Conservation (phyloP, 2,113 vertebrate genomes). For the Prunella fulvescens region DNA sequence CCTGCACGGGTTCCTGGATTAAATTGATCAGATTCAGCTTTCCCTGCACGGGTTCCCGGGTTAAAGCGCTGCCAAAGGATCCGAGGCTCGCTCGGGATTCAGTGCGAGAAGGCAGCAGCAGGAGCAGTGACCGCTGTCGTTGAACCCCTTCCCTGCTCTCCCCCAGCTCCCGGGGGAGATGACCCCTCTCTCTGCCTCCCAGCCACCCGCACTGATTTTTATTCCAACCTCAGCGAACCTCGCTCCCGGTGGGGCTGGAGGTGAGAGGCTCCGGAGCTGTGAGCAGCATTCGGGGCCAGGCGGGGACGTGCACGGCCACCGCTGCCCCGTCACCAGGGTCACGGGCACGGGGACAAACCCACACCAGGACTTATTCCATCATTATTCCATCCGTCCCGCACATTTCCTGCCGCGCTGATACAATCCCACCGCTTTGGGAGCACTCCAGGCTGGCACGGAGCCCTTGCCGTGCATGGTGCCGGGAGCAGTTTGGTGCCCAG, state of each 20-base stretch:
- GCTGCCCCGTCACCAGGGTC: background rate
- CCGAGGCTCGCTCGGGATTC: background rate
- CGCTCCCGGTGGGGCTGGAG: background rate
- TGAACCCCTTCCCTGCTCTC: background rate
- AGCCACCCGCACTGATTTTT: constrained; percentile 6
- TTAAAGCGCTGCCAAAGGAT: background rate
- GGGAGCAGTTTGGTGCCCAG: background rate
- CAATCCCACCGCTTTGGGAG: accelerated
- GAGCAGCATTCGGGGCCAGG: background rate
- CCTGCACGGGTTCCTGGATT: background rate
- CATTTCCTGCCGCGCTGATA: background rate
- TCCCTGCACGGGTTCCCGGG: background rate
- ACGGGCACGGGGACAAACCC: background rate
- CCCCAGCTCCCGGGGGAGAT: background rate
- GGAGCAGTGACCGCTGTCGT: background rate
- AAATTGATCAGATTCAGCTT: background rate
- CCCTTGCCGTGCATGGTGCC: accelerated
- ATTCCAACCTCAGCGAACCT: background rate
- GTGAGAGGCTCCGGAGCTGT: background rate
- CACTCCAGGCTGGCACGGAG: accelerated
- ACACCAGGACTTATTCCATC: background rate
- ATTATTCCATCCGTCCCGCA: background rate
- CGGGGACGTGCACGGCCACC: accelerated
- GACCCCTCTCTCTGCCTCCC: background rate
- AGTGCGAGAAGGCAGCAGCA: background rate